Evolutionary conservation across 2,113 vertebrate genomes (phyloP), one percentile per base, ranked within the genome.

Genomic region (Solea senegalensis): DNA sequence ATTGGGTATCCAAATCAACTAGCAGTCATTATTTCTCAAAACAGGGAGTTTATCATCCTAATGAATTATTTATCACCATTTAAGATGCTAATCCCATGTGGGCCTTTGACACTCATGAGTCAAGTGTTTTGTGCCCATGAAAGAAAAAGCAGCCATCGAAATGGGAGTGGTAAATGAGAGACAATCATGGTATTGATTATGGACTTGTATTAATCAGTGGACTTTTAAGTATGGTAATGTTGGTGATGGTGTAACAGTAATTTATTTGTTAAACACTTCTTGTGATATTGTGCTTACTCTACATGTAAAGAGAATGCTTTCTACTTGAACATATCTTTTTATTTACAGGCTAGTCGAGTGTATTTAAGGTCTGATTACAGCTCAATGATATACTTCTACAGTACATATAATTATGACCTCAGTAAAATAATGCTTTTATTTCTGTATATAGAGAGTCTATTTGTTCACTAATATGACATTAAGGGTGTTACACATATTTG

Each of bases 401-500:
- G 73, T 11, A 64, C 58, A 44, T 67, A 28, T 81, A 52, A 65
- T 78, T 77, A 77, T 75, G 50, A 79, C 21, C 63, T 56, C 0
- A 2, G 21, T 84, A 49, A 83, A 86, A 77, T 62, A 54, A 85
- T 68, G 65, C 65, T 72, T 81, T 82, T 71, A 63, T 72, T 63
- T 60, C 50, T 57, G 40, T 45, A 64, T 52, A 85, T 56, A 83
- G 64, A 71, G 52, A 15, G 34, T 39, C 6, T 82, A 61, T 69
- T 79, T 83, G 60, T 86, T 71, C 51, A 59, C 6, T n/a, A 46
- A 15, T 60, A 64, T 45, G 48, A 43, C 59, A 58, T 78, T 28
- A 62, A 66, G 53, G 60, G 49, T 65, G n/a, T 34, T 44, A 21
- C 21, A 21, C 34, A 69, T 43, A 16, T 64, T 60, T 34, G 58